A percentile compares a stretch with the other conserved stretches of the same genome.
phyloP scores from a whole-genome alignment of 2,797 vertebrate genomes.

The Betta splendens region DNA sequence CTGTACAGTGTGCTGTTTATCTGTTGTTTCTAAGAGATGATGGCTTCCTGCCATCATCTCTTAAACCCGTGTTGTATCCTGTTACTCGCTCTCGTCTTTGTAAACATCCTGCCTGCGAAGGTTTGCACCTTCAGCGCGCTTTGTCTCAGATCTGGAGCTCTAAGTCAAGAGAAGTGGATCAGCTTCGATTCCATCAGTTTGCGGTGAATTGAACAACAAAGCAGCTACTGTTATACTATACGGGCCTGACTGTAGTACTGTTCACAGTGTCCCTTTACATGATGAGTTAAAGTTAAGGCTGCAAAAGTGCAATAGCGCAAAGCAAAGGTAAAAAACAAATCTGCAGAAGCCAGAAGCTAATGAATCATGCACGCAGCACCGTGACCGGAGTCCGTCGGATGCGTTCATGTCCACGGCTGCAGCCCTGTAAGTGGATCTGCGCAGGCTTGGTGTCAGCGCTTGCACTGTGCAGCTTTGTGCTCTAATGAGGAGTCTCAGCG shows the following conservation, averaged over 20 bases:
- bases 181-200: too few relatives aligned
- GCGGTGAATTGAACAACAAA: background rate
- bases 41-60: constrained; percentile 1
- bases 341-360: background rate
- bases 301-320: background rate
- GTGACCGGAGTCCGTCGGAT: constrained; percentile 4
- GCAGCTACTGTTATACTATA: background rate
- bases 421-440: constrained; percentile 75
- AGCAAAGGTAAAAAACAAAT: background rate
- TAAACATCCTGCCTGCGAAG: background rate
- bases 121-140: background rate
- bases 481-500: constrained; percentile 77
- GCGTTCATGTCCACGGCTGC: constrained; percentile 23
- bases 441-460: constrained; percentile 72
- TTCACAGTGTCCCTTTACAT: background rate
- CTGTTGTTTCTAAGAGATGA: background rate
- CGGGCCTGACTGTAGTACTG: constrained; percentile 1
- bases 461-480: constrained; percentile 80
- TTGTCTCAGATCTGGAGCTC: too few relatives aligned
- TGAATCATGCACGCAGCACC: background rate
- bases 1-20: too few relatives aligned
- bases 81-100: background rate
- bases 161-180: too few relatives aligned
- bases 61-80: too few relatives aligned
- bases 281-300: too few relatives aligned